A percentile compares a stretch with the other conserved stretches of the same genome.
phyloP scores from a whole-genome alignment of 2,888 invertebrate genomes.

The Capitulum mitella region DNA sequence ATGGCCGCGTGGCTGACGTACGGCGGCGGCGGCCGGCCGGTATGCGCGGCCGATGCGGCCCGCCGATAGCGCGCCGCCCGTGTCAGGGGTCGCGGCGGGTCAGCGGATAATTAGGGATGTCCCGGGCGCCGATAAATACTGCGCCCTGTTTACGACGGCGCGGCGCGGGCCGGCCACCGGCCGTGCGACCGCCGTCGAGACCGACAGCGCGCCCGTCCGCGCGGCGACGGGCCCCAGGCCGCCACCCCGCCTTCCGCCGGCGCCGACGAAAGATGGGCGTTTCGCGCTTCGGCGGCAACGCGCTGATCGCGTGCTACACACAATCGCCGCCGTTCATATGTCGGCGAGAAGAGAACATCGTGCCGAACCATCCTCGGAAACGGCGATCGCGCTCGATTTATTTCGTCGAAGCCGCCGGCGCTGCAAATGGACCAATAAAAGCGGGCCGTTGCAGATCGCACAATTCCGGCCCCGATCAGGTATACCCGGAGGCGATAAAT shows the following conservation, averaged over 20 bases:
- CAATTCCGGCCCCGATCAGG: conserved; percentile 18
- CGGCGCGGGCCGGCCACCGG: neutral
- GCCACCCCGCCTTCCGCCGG: too few relatives aligned
- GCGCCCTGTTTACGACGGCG: neutral
- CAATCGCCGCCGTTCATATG: neutral
- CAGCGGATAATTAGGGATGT: neutral
- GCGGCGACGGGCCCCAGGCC: too few relatives aligned
- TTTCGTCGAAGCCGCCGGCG: neutral
- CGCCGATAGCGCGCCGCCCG: neutral
- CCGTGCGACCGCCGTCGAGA: too few relatives aligned
- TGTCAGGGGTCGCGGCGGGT: conserved; percentile 9
- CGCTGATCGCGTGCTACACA: neutral
- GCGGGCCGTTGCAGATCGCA: neutral
- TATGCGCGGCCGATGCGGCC: neutral
- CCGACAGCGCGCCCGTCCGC: too few relatives aligned
- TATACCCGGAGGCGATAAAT: neutral
- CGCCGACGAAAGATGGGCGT: too few relatives aligned
- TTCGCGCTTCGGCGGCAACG: too few relatives aligned
- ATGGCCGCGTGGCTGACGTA: neutral
- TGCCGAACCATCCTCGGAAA: neutral
- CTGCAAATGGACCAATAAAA: neutral
- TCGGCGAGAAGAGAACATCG: neutral
- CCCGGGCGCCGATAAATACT: neutral
- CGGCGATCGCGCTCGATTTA: neutral
- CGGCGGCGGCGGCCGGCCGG: neutral